Conservation (phyloP, 2,888 invertebrate genomes). For the Bugula neritina region DNA sequence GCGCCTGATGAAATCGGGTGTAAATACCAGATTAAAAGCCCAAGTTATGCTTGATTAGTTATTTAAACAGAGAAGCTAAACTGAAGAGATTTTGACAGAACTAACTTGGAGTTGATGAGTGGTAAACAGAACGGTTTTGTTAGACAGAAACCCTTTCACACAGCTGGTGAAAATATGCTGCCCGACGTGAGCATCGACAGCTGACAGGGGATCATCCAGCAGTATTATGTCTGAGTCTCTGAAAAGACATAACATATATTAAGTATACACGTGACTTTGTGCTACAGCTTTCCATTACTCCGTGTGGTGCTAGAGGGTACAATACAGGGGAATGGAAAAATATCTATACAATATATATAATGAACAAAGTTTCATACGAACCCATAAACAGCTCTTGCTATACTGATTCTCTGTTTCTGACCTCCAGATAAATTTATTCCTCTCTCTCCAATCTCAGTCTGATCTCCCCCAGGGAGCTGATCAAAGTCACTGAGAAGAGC, state of each 20-base stretch:
- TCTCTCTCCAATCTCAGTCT: slow-evolving; percentile 54
- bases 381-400: slow-evolving; percentile 26
- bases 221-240: slow-evolving; percentile 14
- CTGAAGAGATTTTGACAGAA: too few species aligned
- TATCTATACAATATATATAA: too few species aligned
- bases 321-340: too few species aligned
- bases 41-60: too few species aligned
- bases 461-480: slow-evolving; percentile 58
- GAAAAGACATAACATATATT: neutral
- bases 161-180: slow-evolving; percentile 23
- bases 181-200: slow-evolving; percentile 26
- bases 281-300: too few species aligned
- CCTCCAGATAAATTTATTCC: slow-evolving; percentile 27
- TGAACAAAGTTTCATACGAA: too few species aligned
- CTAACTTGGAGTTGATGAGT: slow-evolving; percentile 25
- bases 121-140: slow-evolving; percentile 23
- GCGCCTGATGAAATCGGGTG: too few species aligned
- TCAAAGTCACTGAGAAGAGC: slow-evolving; percentile 59
- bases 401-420: slow-evolving; percentile 21
- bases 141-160: slow-evolving; percentile 1
- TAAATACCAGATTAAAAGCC: too few species aligned
- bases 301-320: too few species aligned
- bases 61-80: neutral
- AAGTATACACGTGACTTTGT: too few species aligned
- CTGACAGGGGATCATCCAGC: slow-evolving; percentile 25